Conservation (phyloP, 1,140 invertebrate genomes). For the Drosophila teissieri region DNA sequence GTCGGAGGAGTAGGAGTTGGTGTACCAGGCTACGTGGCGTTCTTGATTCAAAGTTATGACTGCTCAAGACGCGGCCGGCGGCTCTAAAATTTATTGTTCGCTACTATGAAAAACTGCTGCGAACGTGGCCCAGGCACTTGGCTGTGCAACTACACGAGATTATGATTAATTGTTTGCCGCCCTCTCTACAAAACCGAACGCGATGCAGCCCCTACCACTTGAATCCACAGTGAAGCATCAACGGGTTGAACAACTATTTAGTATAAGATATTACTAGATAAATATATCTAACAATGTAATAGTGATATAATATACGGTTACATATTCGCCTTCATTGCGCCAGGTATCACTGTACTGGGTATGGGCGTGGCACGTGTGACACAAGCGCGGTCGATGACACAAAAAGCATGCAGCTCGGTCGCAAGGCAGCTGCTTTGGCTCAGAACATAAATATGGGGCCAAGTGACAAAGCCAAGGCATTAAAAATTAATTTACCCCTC, state of each 20-base stretch:
- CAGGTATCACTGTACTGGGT: constrained; percentile 3
- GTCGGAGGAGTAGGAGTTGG: not conserved
- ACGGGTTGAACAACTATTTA: not conserved
- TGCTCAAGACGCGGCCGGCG: constrained; percentile 67
- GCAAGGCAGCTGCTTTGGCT: constrained; percentile 57
- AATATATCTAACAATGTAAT: too few species aligned
- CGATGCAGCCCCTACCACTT: not conserved
- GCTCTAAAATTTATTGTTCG: constrained; percentile 74
- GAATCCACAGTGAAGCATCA: constrained; percentile 10
- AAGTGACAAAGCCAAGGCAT: constrained; percentile 68
- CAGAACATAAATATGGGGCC: constrained; percentile 67
- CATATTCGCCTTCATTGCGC: too few species aligned
- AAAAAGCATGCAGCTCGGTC: constrained; percentile 35
- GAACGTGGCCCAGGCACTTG: constrained; percentile 71
- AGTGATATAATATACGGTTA: too few species aligned
- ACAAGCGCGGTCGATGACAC: constrained; percentile 70
- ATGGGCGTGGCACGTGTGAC: constrained; percentile 75
- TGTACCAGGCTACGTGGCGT: constrained; percentile 41
- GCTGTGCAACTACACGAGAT: constrained; percentile 69
- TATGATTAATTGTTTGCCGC: constrained; percentile 71
- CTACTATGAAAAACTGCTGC: constrained; percentile 67
- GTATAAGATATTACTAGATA: too few species aligned
- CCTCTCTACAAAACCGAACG: constrained; percentile 16
- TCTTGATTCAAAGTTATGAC: constrained; percentile 74
- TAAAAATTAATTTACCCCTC: constrained; percentile 79